Conservation (phyloP, 1,140 invertebrate species). For the Agraylea sexmaculata region DNA sequence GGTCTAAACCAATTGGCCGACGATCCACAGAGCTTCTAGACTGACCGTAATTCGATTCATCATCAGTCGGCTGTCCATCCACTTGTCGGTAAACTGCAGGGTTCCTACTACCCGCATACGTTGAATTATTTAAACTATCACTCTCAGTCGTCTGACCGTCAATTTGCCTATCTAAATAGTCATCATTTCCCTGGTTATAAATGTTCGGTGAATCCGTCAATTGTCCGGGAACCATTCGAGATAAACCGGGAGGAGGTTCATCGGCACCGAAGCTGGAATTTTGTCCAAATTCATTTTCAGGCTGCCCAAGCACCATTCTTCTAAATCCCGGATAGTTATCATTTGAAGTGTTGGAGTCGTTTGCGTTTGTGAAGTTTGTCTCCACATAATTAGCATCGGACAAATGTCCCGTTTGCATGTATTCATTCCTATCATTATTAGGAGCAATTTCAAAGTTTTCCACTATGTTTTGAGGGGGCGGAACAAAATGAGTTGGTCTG, state of each 20-base stretch:
- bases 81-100: conserved; percentile 29
- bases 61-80: conserved; percentile 33
- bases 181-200: conserved; percentile 31
- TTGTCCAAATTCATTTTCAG: conserved; percentile 43
- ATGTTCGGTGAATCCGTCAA: conserved; percentile 29
- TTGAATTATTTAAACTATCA: conserved; percentile 22
- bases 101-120: conserved; percentile 13
- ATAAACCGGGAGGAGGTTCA: conserved; percentile 41
- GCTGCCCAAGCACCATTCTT: conserved; percentile 51
- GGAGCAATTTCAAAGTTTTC: conserved; percentile 49
- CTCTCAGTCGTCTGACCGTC: conserved; percentile 34
- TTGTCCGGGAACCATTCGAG: conserved; percentile 46
- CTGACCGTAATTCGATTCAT: conserved; percentile 27
- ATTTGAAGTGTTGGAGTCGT: conserved; percentile 27
- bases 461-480: conserved; percentile 24
- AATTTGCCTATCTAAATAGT: conserved; percentile 35
- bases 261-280: conserved; percentile 37
- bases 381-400: conserved; percentile 42
- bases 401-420: conserved; percentile 57
- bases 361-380: conserved; percentile 16
- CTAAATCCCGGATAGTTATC: conserved; percentile 43
- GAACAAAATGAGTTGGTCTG: conserved; percentile 24
- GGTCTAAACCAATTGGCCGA: conserved; percentile 32
- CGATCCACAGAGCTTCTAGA: conserved; percentile 25
- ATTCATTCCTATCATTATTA: conserved; percentile 56